Conservation (phyloP, 2,888 invertebrate genomes). For the Phalangium opilio region DNA sequence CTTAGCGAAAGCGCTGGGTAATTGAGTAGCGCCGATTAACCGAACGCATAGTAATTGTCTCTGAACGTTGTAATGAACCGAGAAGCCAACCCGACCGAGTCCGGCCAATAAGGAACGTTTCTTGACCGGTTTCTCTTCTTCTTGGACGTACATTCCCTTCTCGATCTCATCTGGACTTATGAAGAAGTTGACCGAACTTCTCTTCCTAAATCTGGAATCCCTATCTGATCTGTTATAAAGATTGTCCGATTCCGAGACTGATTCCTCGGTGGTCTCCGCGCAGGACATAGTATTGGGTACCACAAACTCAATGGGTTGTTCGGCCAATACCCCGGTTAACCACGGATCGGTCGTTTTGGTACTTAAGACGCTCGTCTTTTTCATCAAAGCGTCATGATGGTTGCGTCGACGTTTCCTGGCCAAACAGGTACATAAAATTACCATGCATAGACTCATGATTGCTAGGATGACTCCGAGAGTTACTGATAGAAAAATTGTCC, state of each 20-base stretch:
- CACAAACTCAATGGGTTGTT: slow-evolving; percentile 19
- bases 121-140: background rate
- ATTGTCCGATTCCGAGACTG: slow-evolving; percentile 18
- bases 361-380: too few species aligned
- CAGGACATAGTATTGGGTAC: slow-evolving; percentile 16
- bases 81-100: slow-evolving; percentile 15
- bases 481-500: too few species aligned
- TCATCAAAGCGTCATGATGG: too few species aligned
- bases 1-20: slow-evolving; percentile 21
- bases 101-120: slow-evolving; percentile 6
- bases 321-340: background rate
- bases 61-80: slow-evolving; percentile 13
- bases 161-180: slow-evolving; percentile 16
- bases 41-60: slow-evolving; percentile 16
- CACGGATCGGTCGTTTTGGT: too few species aligned
- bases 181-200: slow-evolving; percentile 2
- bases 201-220: slow-evolving; percentile 4
- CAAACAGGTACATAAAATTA: too few species aligned
- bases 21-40: slow-evolving; percentile 14
- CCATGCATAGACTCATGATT: too few species aligned
- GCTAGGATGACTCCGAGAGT: too few species aligned
- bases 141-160: slow-evolving; percentile 12
- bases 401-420: too few species aligned
- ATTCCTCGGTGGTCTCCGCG: slow-evolving; percentile 17
- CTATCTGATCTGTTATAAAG: slow-evolving; percentile 8